Percentiles rank a stretch among this genome's conserved stretches.
Conservation (phyloP, 2,888 invertebrate genomes). For the Callimorpha dominula region DNA sequence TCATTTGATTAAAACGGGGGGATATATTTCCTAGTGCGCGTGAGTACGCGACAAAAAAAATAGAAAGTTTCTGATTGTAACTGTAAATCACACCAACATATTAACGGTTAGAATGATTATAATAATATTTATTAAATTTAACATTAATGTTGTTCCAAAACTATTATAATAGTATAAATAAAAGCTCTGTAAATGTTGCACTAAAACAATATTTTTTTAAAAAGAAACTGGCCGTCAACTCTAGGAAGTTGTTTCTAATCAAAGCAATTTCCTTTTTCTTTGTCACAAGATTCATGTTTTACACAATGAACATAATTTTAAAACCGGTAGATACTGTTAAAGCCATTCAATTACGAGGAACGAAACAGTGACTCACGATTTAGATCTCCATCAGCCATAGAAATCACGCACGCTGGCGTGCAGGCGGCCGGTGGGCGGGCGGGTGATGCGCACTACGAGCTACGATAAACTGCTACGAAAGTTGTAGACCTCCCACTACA, state of each 20-base stretch:
- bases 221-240: not conserved
- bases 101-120: too few species aligned
- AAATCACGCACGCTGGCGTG: not conserved
- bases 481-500: slow-evolving; percentile 10
- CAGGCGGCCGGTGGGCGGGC: not conserved
- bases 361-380: slow-evolving; percentile 16
- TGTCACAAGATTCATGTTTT: not conserved
- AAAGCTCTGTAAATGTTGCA: too few species aligned
- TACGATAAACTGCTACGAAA: slow-evolving; percentile 25
- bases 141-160: not conserved
- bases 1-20: too few species aligned
- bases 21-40: too few species aligned
- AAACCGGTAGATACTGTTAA: not conserved
- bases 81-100: too few species aligned
- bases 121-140: not conserved
- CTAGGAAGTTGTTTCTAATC: not conserved
- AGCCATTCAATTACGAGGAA: not conserved
- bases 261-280: not conserved
- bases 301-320: not conserved
- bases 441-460: slow-evolving; percentile 24
- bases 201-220: not conserved
- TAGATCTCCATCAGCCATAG: not conserved
- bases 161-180: not conserved
- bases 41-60: too few species aligned
- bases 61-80: too few species aligned